Conservation (phyloP, 1,140 invertebrate species). For the Zaprionus gabonicus region DNA sequence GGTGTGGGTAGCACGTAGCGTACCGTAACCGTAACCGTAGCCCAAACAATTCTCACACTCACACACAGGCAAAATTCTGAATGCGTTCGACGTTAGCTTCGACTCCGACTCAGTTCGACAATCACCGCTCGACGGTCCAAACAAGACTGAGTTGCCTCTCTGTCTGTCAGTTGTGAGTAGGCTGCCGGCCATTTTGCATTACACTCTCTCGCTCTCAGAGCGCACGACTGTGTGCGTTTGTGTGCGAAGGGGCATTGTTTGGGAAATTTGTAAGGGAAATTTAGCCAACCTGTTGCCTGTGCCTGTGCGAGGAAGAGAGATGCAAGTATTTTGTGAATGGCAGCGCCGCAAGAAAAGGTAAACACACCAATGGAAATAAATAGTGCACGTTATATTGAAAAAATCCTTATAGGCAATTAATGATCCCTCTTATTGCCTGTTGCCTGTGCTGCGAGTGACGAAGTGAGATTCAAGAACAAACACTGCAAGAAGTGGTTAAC, state of each 20-base stretch:
- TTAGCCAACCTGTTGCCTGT: slow-evolving; percentile 55
- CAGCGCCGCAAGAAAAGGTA: neutral
- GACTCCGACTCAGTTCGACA: slow-evolving; percentile 39
- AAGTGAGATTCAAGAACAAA: no score
- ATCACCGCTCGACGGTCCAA: slow-evolving; percentile 66
- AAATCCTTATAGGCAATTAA: no score
- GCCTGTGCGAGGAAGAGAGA: no score
- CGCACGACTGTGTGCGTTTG: slow-evolving; percentile 13
- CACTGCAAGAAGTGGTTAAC: no score
- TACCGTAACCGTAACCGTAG: slow-evolving; percentile 63
- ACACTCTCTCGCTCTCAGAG: neutral
- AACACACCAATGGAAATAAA: slow-evolving; percentile 3
- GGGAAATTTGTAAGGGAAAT: slow-evolving; percentile 57
- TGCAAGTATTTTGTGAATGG: neutral
- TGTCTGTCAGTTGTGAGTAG: slow-evolving; percentile 15
- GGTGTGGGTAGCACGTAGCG: slow-evolving; percentile 51
- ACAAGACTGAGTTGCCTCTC: slow-evolving; percentile 56
- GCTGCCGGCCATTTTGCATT: slow-evolving; percentile 51
- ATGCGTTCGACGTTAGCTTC: slow-evolving; percentile 50
- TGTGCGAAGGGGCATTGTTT: slow-evolving; percentile 64
- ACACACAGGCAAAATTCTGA: slow-evolving; percentile 46
- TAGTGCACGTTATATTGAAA: neutral
- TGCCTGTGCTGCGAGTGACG: no score
- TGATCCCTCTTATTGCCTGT: no score
- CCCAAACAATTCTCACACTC: slow-evolving; percentile 60